These are phyloP conservation scores for Danionella cerebrum DNA, from an alignment of 2,113 vertebrate species.

Conservation along the genomic window DNA sequence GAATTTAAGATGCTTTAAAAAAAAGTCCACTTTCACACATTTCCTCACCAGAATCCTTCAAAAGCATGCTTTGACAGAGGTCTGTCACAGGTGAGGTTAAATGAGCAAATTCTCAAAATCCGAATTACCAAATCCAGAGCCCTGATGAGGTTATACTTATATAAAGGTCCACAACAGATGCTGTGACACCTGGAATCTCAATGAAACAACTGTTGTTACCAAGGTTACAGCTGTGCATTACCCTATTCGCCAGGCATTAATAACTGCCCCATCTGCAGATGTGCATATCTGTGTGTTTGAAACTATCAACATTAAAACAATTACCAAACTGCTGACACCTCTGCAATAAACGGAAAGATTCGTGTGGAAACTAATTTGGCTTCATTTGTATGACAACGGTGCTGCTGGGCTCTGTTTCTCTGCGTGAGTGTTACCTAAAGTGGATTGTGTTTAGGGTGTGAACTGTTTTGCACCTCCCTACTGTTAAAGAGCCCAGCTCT, in stretches of 20 bases:
- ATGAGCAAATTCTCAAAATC: too few species aligned
- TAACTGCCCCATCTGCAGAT: neutral
- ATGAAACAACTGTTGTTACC: constrained; percentile 19
- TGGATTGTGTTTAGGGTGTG: neutral
- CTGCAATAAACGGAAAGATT: neutral
- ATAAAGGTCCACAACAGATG: neutral
- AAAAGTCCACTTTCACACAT: too few species aligned
- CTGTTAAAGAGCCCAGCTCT: neutral
- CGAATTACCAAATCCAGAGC: too few species aligned
- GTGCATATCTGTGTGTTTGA: neutral
- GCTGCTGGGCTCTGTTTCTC: neutral
- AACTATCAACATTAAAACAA: neutral
- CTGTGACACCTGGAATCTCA: constrained; percentile 20
- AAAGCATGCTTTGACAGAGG: too few species aligned
- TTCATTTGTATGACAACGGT: neutral
- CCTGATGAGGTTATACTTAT: too few species aligned
- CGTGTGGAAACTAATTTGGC: neutral
- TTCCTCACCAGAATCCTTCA: too few species aligned
- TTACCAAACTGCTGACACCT: neutral
- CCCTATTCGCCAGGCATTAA: constrained; percentile 30
- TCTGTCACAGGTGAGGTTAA: too few species aligned
- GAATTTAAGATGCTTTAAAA: too few species aligned
- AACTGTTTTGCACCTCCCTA: neutral
- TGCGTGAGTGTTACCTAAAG: neutral
- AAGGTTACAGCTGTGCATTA: constrained; percentile 13